Evolutionary conservation across 2,113 vertebrate genomes (phyloP), one percentile per base, ranked within the genome.

Genomic region (Nothobranchius furzeri): DNA sequence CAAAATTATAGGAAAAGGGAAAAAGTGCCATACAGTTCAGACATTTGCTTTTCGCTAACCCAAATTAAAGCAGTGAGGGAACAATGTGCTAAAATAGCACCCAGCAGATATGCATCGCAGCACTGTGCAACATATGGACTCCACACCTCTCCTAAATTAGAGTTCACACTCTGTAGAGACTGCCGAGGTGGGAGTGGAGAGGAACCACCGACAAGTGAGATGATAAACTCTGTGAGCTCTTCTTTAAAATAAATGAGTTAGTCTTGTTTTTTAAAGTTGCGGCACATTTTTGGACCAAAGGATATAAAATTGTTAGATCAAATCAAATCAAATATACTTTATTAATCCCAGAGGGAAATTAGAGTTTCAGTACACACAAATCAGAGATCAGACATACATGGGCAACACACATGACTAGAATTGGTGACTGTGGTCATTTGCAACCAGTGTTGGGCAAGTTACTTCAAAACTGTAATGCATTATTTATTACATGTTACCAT

Each of bases 121-220:
- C 59, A 56, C 59, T 43, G 11, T 43, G 43, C 58, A 54, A 68
- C 64, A 77, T 70, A 85, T 78, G 64, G 47, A 64, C 46, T 35
- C 62, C 9, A 53, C 52, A 56, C 3, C 14, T 47, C 60, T 37
- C 47, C 36, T 36, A 65, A 72, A 78, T 87, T 68, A 78, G 42
- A 52, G 56, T 69, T 85, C 75, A 74, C 75, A 86, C 78, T 61
- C 51, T 68, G 25, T 47, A 66, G 60, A 70, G 57, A 37, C 53
- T 60, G 54, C 12, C 35, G 43, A 79, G 67, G 40, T 64, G 60
- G 50, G 35, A 59, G 57, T 25, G 17, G 15, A 61, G 40, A 10
- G 14, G 37, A 64, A 73, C 42, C 30, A 45, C 55, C 56, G 46
- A 15, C 37, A 73, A 7, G 59, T 59, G 46, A 13, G 13, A 48